Percentiles rank a stretch among this genome's conserved stretches.
These are phyloP conservation scores for Trichonephila clavata DNA, from an alignment of 1,140 invertebrate species.

Conservation along the genomic window DNA sequence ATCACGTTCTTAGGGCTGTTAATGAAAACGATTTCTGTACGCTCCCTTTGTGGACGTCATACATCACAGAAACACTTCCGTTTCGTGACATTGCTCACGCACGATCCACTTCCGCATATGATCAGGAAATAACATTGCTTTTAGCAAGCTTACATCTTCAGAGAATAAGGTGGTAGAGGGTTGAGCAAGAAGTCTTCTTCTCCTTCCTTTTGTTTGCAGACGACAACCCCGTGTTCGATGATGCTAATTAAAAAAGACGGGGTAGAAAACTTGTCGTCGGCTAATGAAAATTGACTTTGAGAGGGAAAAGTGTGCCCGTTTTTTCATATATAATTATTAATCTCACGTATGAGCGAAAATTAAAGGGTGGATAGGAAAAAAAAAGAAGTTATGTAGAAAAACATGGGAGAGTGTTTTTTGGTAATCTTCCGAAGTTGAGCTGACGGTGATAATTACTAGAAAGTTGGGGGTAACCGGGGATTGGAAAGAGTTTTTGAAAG, in stretches of 20 bases:
- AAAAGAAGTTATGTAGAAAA: background rate
- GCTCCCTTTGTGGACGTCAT: background rate
- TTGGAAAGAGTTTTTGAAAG: background rate
- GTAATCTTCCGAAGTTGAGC: conserved; percentile 4
- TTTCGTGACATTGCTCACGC: conserved; percentile 23
- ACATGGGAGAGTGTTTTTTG: background rate
- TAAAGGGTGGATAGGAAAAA: background rate
- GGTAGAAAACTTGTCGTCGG: background rate
- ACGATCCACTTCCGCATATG: conserved; percentile 11
- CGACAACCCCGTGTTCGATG: conserved; percentile 28
- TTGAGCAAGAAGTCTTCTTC: background rate
- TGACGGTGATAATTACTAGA: background rate
- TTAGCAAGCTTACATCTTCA: background rate
- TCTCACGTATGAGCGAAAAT: conserved; percentile 35
- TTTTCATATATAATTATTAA: conserved; percentile 20
- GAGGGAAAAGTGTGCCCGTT: conserved; percentile 14
- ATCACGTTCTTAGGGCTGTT: background rate
- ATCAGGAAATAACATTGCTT: conserved; percentile 37
- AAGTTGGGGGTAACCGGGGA: background rate
- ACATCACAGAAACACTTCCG: conserved; percentile 22
- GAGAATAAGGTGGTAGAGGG: background rate
- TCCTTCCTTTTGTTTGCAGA: conserved; percentile 11
- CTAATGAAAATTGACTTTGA: conserved; percentile 36
- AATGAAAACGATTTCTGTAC: conserved; percentile 38
- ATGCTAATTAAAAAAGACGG: conserved; percentile 38